These are phyloP conservation scores for Diaperis boleti DNA, from an alignment of 2,888 invertebrate genomes.

Conservation along the genomic window DNA sequence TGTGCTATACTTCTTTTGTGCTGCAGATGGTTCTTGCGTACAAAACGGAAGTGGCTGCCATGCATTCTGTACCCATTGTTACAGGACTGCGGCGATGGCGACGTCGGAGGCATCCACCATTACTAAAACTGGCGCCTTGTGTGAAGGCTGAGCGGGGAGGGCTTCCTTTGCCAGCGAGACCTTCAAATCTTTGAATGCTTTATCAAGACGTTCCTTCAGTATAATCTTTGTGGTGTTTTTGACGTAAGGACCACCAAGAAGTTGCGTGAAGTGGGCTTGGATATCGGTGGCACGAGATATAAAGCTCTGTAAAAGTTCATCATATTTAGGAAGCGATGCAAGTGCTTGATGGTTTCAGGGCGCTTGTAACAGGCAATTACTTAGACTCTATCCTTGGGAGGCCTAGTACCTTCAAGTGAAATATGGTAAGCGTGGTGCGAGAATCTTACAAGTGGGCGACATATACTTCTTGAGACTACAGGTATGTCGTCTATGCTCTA, in stretches of 20 bases:
- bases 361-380: background rate
- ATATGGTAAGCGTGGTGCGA: background rate
- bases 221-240: background rate
- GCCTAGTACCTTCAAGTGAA: background rate
- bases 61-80: conserved; percentile 50
- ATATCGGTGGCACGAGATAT: background rate
- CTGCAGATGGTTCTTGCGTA: conserved; percentile 53
- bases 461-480: too few relatives aligned
- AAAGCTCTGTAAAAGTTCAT: background rate
- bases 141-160: conserved; percentile 15
- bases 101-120: conserved; percentile 16
- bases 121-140: background rate
- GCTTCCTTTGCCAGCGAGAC: conserved; percentile 16
- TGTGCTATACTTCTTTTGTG: conserved; percentile 58
- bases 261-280: background rate
- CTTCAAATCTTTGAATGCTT: background rate
- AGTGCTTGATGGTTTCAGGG: background rate
- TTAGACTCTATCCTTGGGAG: background rate
- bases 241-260: background rate
- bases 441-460: too few relatives aligned
- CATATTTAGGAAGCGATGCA: background rate
- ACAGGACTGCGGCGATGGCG: conserved; percentile 59
- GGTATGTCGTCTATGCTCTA: too few relatives aligned
- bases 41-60: conserved; percentile 60
- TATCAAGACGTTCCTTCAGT: background rate